These are phyloP conservation scores for Lepidurus packardi DNA, from an alignment of 1,140 invertebrate species.

Conservation along the genomic window DNA sequence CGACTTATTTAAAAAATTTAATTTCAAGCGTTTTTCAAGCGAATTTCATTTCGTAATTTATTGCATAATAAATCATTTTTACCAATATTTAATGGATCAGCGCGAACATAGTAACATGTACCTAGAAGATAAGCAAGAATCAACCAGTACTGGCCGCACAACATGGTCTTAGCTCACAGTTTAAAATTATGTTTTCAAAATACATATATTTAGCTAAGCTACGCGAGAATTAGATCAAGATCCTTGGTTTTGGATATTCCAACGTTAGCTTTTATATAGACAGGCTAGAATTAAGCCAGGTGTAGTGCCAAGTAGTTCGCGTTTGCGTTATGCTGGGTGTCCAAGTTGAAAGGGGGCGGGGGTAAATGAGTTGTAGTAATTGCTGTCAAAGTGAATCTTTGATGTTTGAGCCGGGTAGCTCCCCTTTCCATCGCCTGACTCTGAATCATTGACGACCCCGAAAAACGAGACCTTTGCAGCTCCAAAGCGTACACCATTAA, in stretches of 20 bases:
- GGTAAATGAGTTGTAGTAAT: conserved; percentile 1
- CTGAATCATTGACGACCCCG: not conserved
- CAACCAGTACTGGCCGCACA: not conserved
- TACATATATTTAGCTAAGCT: not conserved
- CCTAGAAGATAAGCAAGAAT: not conserved
- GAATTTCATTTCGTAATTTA: no score
- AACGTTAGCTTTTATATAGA: not conserved
- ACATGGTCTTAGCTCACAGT: not conserved
- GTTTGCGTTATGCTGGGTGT: not conserved
- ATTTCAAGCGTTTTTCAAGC: not conserved
- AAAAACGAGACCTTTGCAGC: not conserved
- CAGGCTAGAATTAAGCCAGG: not conserved
- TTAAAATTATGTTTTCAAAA: no score
- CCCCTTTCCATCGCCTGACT: not conserved
- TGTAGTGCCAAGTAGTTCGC: conserved; percentile 1
- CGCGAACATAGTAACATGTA: not conserved
- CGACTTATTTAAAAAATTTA: not conserved
- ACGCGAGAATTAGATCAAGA: not conserved
- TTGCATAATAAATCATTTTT: not conserved
- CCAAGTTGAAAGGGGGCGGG: not conserved
- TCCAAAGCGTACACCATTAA: not conserved
- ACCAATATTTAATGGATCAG: not conserved
- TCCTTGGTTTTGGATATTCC: not conserved
- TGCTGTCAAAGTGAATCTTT: not conserved
- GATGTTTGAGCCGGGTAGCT: no score